Evolutionary conservation across 1,140 invertebrate species (phyloP).

Genomic region (Pogonomyrmex californicus): DNA sequence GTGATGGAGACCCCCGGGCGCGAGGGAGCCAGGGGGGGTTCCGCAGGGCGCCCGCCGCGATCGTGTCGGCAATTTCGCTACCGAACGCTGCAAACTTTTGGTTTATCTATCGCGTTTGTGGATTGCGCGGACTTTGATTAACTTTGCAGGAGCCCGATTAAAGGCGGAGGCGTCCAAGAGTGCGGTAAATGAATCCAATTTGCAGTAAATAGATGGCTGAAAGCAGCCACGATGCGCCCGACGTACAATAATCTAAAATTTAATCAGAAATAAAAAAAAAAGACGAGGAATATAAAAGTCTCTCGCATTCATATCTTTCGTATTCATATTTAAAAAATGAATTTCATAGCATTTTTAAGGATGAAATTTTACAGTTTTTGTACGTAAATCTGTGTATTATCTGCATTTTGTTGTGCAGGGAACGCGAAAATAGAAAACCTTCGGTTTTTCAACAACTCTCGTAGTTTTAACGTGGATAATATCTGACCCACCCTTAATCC

Average conservation of each 20-base stretch:
- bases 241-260: background rate
- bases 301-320: background rate
- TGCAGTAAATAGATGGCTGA: background rate
- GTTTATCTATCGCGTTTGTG: conserved; percentile 41
- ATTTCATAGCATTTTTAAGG: background rate
- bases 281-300: background rate
- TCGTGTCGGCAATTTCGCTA: conserved; percentile 55
- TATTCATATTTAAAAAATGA: background rate
- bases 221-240: too few relatives aligned
- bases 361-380: background rate
- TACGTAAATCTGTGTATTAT: background rate
- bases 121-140: background rate
- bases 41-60: conserved; percentile 28
- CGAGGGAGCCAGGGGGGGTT: conserved; percentile 41
- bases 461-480: background rate
- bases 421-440: background rate
- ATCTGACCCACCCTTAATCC: conserved; percentile 7
- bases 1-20: conserved; percentile 24
- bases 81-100: conserved; percentile 28
- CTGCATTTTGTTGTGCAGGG: background rate
- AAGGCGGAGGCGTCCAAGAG: background rate
- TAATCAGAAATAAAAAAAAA: background rate
- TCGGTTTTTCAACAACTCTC: background rate
- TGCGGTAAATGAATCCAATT: background rate
- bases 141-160: background rate